Base-by-base conservation (phyloP, 1,140 invertebrate genomes). In the Drosophila malerkotliana region DNA sequence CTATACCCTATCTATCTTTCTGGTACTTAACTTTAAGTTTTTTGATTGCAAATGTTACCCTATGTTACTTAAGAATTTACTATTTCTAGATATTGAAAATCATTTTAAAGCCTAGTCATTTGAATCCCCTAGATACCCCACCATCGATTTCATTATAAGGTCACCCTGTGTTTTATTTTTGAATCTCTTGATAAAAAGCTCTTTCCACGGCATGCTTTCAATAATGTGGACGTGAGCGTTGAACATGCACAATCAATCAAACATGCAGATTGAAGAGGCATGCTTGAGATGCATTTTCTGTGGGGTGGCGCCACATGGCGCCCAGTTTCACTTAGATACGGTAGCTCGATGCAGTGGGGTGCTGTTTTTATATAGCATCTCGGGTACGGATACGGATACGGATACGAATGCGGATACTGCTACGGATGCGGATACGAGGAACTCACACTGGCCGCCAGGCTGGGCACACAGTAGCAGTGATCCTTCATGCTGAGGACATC, bases 381-480 rank as follows among this genome's bases (percentile, higher is more conserved):
- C 30, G 37, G 37, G 37, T 49, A 52, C 45, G 24, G 28, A 30
- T 32, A 32, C 34, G 34, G 60, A 64, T 47, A 47, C 34, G 34
- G 60, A 64, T 47, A 47, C 54, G 24, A 34, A 49, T 56, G 28
- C 52, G 47, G 57, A 45, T 44, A 60, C 28, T 10, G 64, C 49
- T 61, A 48, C 51, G 21, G 51, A 53, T 49, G 67, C 66, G 54
- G 41, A 14, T 48, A 30, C 59, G 49, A 60, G 57, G 51, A 87
- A 91, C 90, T 91, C 90, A 91, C 90, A 90, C 88, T 91, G 72
- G 88, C 88, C 66, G 90, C 90, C 77, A 91, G 64, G 62, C 90
- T 91, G 72, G 90, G 90, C 44, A 91, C 88, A 59, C 90, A 90
- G 69, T 91, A 91, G 62, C 87, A 91, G 62, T 91, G 90, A 56